Conservation (phyloP, 1,140 invertebrate species). For the Cyclargus thomasi region DNA sequence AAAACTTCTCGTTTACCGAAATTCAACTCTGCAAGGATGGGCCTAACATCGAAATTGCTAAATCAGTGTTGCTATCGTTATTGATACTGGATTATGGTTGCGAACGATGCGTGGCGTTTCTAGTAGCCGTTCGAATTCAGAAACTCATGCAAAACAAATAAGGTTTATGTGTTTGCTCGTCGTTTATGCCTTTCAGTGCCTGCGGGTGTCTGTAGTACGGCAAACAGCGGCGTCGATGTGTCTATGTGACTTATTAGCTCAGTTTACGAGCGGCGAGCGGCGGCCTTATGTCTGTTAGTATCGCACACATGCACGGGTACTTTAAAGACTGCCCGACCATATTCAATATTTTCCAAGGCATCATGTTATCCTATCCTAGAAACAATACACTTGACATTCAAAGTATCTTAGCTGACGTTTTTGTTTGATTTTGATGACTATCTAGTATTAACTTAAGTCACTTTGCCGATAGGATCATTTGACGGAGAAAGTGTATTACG, state of each 20-base stretch:
- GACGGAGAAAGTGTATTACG: neutral
- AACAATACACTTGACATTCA: slow-evolving; percentile 12
- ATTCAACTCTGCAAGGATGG: slow-evolving; percentile 27
- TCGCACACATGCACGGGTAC: slow-evolving; percentile 21
- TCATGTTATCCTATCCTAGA: slow-evolving; percentile 12
- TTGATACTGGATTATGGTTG: slow-evolving; percentile 39
- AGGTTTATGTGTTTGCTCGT: slow-evolving; percentile 22
- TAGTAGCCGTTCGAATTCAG: slow-evolving; percentile 23
- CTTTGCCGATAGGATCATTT: neutral
- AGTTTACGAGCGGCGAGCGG: slow-evolving; percentile 44
- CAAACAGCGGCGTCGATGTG: slow-evolving; percentile 62
- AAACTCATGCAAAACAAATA: slow-evolving; percentile 27
- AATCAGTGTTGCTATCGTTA: slow-evolving; percentile 31
- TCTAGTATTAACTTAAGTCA: neutral
- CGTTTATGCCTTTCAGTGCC: slow-evolving; percentile 32
- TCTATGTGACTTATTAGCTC: slow-evolving; percentile 66
- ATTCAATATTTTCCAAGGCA: slow-evolving; percentile 21
- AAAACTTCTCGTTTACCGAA: slow-evolving; percentile 21
- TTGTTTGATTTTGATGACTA: neutral
- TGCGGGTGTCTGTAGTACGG: slow-evolving; percentile 37
- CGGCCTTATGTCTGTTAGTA: slow-evolving; percentile 47
- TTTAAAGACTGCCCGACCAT: slow-evolving; percentile 17
- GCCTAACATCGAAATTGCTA: slow-evolving; percentile 22
- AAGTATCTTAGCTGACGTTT: slow-evolving; percentile 2
- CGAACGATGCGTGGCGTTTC: slow-evolving; percentile 40